Percentiles rank a stretch among this genome's conserved stretches.
phyloP scores from a whole-genome alignment of 2,797 vertebrate genomes.

The Pagetopsis macropterus region DNA sequence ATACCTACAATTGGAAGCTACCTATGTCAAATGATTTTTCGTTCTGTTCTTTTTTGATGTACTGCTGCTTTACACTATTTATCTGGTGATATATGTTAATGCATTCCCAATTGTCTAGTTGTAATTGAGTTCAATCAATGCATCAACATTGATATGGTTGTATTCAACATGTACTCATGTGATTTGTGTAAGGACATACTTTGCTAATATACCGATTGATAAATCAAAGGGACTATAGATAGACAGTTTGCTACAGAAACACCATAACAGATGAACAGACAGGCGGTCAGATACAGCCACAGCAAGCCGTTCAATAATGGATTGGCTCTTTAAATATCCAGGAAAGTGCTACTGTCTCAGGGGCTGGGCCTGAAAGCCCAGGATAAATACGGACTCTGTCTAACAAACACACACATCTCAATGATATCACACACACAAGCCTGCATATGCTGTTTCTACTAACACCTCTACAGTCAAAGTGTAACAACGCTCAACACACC shows the following conservation, averaged over 20 bases:
- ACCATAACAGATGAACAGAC: conserved; percentile 21
- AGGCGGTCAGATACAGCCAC: conserved; percentile 38
- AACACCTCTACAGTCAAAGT: conserved; percentile 7
- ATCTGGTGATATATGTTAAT: not conserved
- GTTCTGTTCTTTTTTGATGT: not conserved
- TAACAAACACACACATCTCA: conserved; percentile 12
- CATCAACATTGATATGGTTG: not conserved
- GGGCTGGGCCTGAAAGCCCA: conserved; percentile 43
- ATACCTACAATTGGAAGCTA: not conserved
- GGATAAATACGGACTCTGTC: conserved; percentile 53
- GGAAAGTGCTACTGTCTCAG: conserved; percentile 58
- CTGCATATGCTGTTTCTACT: not conserved
- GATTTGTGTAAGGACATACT: not conserved
- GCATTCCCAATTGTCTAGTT: not conserved
- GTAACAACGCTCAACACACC: not conserved
- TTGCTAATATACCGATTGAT: not conserved
- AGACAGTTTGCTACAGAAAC: conserved; percentile 8
- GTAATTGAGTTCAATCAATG: not conserved
- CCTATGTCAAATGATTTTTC: not conserved
- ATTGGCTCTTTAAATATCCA: conserved; percentile 79
- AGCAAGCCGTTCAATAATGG: conserved; percentile 78
- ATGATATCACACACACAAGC: not conserved
- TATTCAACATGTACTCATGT: not conserved
- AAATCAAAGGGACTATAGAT: not conserved
- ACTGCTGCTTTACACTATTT: not conserved